A percentile compares a stretch with the other conserved stretches of the same genome.
Conservation (phyloP, 2,113 vertebrate species). For the Theristicus caerulescens region DNA sequence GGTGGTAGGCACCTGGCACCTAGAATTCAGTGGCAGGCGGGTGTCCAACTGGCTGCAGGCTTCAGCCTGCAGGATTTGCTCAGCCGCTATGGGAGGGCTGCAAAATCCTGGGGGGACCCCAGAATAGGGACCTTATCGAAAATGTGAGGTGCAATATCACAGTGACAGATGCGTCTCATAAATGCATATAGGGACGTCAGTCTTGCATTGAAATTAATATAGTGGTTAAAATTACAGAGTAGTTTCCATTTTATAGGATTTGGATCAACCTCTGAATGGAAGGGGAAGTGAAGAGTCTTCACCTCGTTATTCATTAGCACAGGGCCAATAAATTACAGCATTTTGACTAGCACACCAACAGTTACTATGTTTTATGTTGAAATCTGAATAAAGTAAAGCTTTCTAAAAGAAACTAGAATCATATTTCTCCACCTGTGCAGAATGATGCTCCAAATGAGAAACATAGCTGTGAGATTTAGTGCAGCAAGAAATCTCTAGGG, state of each 20-base stretch:
- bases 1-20: neutral
- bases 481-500: neutral
- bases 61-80: neutral
- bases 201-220: neutral
- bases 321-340: neutral
- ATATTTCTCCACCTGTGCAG: constrained; percentile 43
- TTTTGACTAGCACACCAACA: constrained; percentile 41
- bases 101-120: neutral
- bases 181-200: neutral
- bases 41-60: neutral
- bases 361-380: constrained; percentile 53
- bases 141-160: neutral
- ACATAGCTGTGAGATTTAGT: constrained; percentile 45
- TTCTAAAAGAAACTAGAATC: constrained; percentile 29
- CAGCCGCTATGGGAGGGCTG: neutral
- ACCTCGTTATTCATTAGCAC: neutral
- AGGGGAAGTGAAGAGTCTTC: neutral
- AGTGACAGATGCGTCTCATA: neutral
- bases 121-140: neutral
- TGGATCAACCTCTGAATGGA: neutral
- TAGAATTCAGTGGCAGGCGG: neutral
- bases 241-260: neutral
- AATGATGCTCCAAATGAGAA: constrained; percentile 36
- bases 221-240: neutral
- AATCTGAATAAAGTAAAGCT: constrained; percentile 46